A percentile compares a stretch with the other conserved stretches of the same genome.
phyloP scores from a whole-genome alignment of 2,797 vertebrate genomes.

The Bradypodion ventrale region DNA sequence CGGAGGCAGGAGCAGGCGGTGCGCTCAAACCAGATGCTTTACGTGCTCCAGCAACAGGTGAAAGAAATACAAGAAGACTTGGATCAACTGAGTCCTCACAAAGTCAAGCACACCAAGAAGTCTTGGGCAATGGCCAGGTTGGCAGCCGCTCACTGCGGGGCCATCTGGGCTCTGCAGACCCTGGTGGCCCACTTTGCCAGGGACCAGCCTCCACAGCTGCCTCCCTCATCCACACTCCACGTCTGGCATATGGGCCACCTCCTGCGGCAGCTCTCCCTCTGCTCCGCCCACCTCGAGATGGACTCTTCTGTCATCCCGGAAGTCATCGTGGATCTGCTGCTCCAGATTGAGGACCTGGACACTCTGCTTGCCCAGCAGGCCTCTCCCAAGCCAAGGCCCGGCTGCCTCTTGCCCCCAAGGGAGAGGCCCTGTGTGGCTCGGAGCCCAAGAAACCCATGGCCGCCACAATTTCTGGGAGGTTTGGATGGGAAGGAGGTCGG shows the following conservation, averaged over 20 bases:
- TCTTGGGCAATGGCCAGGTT: slow-evolving; percentile 82
- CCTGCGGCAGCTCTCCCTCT: slow-evolving; percentile 92
- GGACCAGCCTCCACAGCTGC: slow-evolving; percentile 75
- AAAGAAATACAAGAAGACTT: slow-evolving; percentile 93
- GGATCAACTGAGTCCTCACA: slow-evolving; percentile 82
- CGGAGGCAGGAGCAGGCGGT: slow-evolving; percentile 85
- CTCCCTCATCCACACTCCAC: slow-evolving; percentile 72
- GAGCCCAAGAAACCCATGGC: slow-evolving; percentile 55
- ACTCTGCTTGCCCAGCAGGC: slow-evolving; percentile 81
- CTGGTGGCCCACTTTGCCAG: slow-evolving; percentile 83
- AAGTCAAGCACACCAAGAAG: slow-evolving; percentile 87
- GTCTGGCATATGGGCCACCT: slow-evolving; percentile 87
- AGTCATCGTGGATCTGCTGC: slow-evolving; percentile 83
- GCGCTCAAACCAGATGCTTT: slow-evolving; percentile 85
- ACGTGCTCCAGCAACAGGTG: slow-evolving; percentile 93
- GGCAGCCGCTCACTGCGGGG: slow-evolving; percentile 89
- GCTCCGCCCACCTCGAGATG: slow-evolving; percentile 86
- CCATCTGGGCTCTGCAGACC: slow-evolving; percentile 86
- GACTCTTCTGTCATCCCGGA: slow-evolving; percentile 83
- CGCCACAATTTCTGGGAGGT: slow-evolving; percentile 61
- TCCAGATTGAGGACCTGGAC: slow-evolving; percentile 91
- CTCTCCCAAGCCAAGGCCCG: slow-evolving; percentile 70
- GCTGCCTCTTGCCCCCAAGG: too few species aligned
- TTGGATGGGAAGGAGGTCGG: neutral
- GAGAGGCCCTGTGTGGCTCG: slow-evolving; percentile 39